Percentiles rank a stretch among this genome's conserved stretches.
phyloP scores from a whole-genome alignment of 2,888 invertebrate genomes.

The Steinernema scapterisci region DNA sequence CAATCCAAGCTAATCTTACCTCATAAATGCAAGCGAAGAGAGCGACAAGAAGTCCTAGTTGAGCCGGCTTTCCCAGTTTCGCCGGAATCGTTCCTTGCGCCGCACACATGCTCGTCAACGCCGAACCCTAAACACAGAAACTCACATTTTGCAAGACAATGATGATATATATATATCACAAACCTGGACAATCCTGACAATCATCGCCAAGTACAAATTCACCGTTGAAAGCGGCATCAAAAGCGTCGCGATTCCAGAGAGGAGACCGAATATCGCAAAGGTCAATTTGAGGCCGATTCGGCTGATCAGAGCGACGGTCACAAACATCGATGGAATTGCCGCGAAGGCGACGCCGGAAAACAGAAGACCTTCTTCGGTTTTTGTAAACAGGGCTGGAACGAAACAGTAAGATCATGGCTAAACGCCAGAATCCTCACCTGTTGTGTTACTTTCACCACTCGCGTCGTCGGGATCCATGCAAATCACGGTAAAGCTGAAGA shows the following conservation, averaged over 20 bases:
- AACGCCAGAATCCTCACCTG: background rate
- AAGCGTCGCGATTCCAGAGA: background rate
- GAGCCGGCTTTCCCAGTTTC: background rate
- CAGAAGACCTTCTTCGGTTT: too few species aligned
- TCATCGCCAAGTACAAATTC: background rate
- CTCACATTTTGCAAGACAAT: background rate
- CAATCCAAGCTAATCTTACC: too few species aligned
- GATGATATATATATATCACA: too few species aligned
- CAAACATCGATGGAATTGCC: too few species aligned
- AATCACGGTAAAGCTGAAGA: slow-evolving; percentile 34
- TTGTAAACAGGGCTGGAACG: too few species aligned
- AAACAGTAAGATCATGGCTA: too few species aligned
- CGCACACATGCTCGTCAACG: background rate
- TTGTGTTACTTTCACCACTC: background rate
- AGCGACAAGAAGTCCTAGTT: background rate
- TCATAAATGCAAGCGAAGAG: background rate
- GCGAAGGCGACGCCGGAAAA: too few species aligned
- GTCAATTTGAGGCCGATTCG: background rate
- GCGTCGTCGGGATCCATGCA: background rate
- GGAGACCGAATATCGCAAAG: background rate
- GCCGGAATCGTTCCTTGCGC: background rate
- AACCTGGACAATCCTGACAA: too few species aligned
- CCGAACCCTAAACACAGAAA: background rate
- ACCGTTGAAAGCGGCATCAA: background rate
- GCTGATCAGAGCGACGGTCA: background rate